Evolutionary conservation across 1,140 invertebrate species (phyloP), one percentile per base, ranked within the genome.

Genomic region (Amphibalanus amphitrite): DNA sequence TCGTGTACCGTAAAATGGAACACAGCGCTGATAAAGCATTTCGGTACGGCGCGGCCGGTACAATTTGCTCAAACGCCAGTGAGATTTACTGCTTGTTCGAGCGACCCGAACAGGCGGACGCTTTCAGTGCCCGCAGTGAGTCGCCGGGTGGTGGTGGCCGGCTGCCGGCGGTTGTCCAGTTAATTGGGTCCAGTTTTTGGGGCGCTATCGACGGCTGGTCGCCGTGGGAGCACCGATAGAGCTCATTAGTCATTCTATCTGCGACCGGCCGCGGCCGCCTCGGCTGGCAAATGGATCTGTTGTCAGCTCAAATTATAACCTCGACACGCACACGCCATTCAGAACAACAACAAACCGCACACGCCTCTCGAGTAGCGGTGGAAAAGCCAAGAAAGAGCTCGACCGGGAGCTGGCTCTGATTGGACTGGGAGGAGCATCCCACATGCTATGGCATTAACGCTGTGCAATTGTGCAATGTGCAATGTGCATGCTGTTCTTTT

Each of bases 231-330:
- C 13, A 1, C 47, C 20, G 47, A 59, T 59, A 23, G 10, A 20
- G 47, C 47, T 59, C 47, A 59, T 59, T 59, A 59, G 47, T 59
- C 47, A 59, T 59, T 59, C 47, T 59, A 59, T 59, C 47, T 59
- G 17, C 47, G 47, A 1, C 47, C 13, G 10, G 47, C 47, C 13
- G 47, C 10, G 10, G 10, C 13, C 47, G 47, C 20, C 10, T 3
- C 47, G 1, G 47, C 47, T 59, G 47, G 13, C 47, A 59, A 13
- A 13, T 59, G 10, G 47, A 59, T 23, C 13, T 23, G 47, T 59
- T 59, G 47, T 59, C 47, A 23, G 13, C 47, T 13, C 47, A 20
- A 23, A 59, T 59, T 59, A 59, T 13, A 13, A 59, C 20, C 47
- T 38, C 33, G 33, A 15, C 33, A 38, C 33, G 33, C 33, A 38